phyloP scores from a whole-genome alignment of 2,888 invertebrate genomes.

The Tinea semifulvella region DNA sequence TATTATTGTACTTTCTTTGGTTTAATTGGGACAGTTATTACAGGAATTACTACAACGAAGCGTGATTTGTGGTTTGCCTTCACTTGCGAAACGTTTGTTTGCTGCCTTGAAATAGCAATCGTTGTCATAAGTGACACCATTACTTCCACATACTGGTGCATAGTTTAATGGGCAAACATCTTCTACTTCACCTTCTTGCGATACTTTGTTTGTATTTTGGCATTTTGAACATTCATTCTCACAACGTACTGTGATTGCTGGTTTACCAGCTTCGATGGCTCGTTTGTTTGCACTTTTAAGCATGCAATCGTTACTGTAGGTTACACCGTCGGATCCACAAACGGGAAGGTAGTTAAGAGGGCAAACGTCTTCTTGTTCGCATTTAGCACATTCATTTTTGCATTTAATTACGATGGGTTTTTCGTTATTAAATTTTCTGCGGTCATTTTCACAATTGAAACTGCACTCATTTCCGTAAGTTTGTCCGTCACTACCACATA shows the following conservation, averaged over 20 bases:
- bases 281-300: background rate
- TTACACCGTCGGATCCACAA: background rate
- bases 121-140: conserved; percentile 20
- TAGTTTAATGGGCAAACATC: conserved; percentile 16
- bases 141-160: conserved; percentile 19
- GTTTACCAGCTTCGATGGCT: background rate
- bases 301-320: background rate
- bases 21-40: background rate
- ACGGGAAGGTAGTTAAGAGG: background rate
- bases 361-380: background rate
- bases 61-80: background rate
- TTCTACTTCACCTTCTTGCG: background rate
- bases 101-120: conserved; percentile 6
- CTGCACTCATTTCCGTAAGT: conserved; percentile 19
- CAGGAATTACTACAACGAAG: background rate
- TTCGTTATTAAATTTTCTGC: background rate
- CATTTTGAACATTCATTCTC: background rate
- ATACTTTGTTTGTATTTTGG: no score
- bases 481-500: conserved; percentile 20
- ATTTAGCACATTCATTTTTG: background rate
- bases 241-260: background rate
- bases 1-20: no score
- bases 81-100: background rate
- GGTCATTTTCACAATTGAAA: background rate
- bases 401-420: background rate